Conservation (phyloP, 2,888 invertebrate species). For the Cheilosia variabilis region DNA sequence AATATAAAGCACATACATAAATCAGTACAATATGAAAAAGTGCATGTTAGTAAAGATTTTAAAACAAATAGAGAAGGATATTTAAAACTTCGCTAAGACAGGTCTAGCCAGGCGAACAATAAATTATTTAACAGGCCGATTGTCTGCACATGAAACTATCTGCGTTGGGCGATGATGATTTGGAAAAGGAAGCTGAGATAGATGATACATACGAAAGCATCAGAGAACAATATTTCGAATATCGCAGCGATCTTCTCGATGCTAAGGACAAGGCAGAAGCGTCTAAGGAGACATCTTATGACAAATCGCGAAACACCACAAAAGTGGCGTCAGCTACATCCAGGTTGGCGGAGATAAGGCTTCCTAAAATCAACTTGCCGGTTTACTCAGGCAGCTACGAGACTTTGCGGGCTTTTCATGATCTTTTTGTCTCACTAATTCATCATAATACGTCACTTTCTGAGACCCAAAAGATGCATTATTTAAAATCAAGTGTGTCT, state of each 20-base stretch:
- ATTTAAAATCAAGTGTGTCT: conserved; percentile 17
- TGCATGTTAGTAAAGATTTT: no score
- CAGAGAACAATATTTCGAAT: background rate
- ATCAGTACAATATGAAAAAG: no score
- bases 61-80: no score
- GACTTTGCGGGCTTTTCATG: conserved; percentile 2
- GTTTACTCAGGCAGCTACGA: conserved; percentile 12
- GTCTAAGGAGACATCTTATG: background rate
- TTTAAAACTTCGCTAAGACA: no score
- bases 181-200: background rate
- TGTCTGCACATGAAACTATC: background rate
- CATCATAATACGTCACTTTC: background rate
- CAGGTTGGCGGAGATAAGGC: background rate
- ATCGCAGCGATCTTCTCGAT: conserved; percentile 4
- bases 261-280: background rate
- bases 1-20: no score
- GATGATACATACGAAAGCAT: background rate
- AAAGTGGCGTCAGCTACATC: background rate
- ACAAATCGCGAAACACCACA: background rate
- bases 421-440: conserved; percentile 8
- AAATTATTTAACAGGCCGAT: background rate
- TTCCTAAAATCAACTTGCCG: conserved; percentile 21
- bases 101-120: background rate
- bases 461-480: conserved; percentile 7
- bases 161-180: background rate